A percentile compares a stretch with the other conserved stretches of the same genome.
Conservation (phyloP, 2,113 vertebrate species). For the Salvelinus namaycush region DNA sequence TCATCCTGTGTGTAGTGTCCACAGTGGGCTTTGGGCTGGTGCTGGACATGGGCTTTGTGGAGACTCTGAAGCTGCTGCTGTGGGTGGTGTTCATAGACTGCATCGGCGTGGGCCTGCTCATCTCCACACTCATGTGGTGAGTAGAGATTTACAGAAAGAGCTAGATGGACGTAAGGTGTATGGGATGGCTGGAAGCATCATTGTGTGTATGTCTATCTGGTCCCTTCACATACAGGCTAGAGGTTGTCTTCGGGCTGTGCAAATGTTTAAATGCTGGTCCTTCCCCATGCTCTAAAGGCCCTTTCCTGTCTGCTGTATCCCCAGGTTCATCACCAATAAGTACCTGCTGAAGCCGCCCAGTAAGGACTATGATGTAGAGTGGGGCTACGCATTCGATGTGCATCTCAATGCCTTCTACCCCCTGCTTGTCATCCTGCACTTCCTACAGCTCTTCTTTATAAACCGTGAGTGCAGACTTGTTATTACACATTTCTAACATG, state of each 20-base stretch:
- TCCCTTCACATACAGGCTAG: too few species aligned
- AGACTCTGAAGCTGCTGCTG: slow-evolving; percentile 91
- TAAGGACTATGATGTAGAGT: slow-evolving; percentile 92
- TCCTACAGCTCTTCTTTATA: slow-evolving; percentile 96
- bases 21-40: slow-evolving; percentile 95
- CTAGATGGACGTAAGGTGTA: background rate
- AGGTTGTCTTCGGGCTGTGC: too few species aligned
- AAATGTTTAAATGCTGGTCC: background rate
- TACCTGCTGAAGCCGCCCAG: slow-evolving; percentile 88
- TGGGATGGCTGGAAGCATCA: too few species aligned
- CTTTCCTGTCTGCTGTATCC: background rate
- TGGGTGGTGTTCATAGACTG: slow-evolving; percentile 99
- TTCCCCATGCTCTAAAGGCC: background rate
- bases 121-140: slow-evolving; percentile 97
- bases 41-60: slow-evolving; percentile 89
- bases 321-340: slow-evolving; percentile 91
- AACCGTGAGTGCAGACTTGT: slow-evolving; percentile 83
- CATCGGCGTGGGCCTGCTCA: slow-evolving; percentile 91
- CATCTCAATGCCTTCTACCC: slow-evolving; percentile 98
- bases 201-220: too few species aligned
- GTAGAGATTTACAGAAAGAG: slow-evolving; percentile 40
- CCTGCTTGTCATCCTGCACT: slow-evolving; percentile 93
- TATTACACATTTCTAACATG: background rate
- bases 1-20: slow-evolving; percentile 77
- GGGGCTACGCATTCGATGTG: slow-evolving; percentile 97